phyloP scores from a whole-genome alignment of 2,888 invertebrate species.

The Diarsia mendica region DNA sequence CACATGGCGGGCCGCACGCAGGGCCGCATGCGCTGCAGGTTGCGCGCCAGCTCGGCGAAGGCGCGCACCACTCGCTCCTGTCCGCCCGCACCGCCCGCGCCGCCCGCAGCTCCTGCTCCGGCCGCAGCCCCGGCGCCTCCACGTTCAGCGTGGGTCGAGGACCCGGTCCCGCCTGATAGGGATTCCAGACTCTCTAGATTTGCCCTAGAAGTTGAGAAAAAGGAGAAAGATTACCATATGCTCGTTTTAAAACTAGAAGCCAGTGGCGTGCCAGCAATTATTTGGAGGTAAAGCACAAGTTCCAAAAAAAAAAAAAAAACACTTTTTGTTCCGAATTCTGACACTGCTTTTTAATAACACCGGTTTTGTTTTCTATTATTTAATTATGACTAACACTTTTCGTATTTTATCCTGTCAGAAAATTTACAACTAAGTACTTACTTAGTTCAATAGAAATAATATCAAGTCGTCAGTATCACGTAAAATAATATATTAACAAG shows the following conservation, averaged over 20 bases:
- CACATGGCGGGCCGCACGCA: slow-evolving; percentile 97
- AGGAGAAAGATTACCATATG: not conserved
- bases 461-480: too few relatives aligned
- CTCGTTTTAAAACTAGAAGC: not conserved
- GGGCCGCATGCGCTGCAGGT: slow-evolving; percentile 96
- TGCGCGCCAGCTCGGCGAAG: slow-evolving; percentile 96
- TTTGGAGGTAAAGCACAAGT: too few relatives aligned
- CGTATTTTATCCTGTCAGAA: too few relatives aligned
- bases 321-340: too few relatives aligned
- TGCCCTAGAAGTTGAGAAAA: slow-evolving; percentile 82
- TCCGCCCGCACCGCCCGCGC: slow-evolving; percentile 91
- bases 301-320: too few relatives aligned
- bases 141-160: slow-evolving; percentile 90
- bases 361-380: too few relatives aligned
- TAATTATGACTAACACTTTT: too few relatives aligned
- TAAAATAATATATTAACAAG: too few relatives aligned
- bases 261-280: too few relatives aligned
- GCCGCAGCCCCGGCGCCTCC: slow-evolving; percentile 88
- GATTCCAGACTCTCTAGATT: slow-evolving; percentile 93
- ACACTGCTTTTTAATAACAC: too few relatives aligned
- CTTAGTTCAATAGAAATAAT: too few relatives aligned
- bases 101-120: slow-evolving; percentile 67
- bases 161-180: slow-evolving; percentile 90
- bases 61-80: slow-evolving; percentile 96
- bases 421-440: too few relatives aligned